Base-by-base conservation (phyloP, 1,140 invertebrate genomes). In the Aethina tumida region DNA sequence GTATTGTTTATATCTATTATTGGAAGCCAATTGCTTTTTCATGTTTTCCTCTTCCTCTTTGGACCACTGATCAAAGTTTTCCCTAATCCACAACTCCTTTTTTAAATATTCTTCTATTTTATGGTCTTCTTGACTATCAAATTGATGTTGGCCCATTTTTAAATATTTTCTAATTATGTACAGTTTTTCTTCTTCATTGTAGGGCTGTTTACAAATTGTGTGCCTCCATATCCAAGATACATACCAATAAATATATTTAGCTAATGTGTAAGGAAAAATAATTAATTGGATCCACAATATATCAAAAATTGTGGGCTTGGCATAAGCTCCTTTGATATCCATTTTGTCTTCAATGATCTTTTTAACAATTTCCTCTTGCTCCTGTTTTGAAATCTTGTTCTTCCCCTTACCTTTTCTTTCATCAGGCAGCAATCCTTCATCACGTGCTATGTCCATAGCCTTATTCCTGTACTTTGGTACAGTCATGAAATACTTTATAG, bases 301-400 rank as follows among this genome's bases (percentile, higher is more conserved):
- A 62, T 92, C 79, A 18, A 63, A 66, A 3, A 82, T 56, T 35
- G 72, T 74, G 5, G 85, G 86, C 57, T 86, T 89, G 0, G 83
- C 81, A 64, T 91, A 93, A 5, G 85, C 84, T 3, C 89, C 89
- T 56, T 84, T 78, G 19, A 92, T 89, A 58, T 91, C 85, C 75
- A 93, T 87, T 55, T 91, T 91, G 47, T 89, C 78, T 65, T 86
- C 84, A 39, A 93, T 79, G 7, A 93, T 79, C 61, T 75, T 71
- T 49, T 78, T 71, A 35, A 93, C 80, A 16, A 88, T 67, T 22
- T 60, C 63, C 43, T 80, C 75, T 27, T 70, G 68, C 63, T 92
- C 86, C 53, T 86, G 79, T 62, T 88, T 86, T 45, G 77, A 70
- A 55, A 75, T 65, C 62, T 86, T 83, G 53, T 68, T 79, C 68